Base-by-base conservation (phyloP, 2,113 vertebrate species). In the Eira barbara region DNA sequence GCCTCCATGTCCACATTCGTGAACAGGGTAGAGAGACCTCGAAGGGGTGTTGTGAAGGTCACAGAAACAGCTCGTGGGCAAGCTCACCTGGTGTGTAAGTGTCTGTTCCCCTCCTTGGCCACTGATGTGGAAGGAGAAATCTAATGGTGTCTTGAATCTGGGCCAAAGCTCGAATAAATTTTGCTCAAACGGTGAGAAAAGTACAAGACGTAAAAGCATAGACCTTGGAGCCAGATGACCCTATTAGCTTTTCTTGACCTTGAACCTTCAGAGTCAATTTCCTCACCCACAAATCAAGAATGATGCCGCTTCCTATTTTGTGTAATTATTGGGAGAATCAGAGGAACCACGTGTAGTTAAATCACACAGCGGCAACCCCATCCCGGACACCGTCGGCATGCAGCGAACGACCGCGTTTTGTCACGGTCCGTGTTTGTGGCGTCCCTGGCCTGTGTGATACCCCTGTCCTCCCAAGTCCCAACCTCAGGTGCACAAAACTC, bases 291-390 rank as follows among this genome's bases (percentile, higher is more conserved):
- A 59, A 59, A 31, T 11, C 0, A 29, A 42, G 27, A n/a, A 31
- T 55, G 71, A 91, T 39, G 36, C 23, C 67, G 78, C 78, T 15
- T 15, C 6, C n/a, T 47, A 9, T 20, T 74, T 29, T 91, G 23
- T 20, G 1, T 65, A 34, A 17, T 29, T 45, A 13, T 1, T 11
- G 47, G 82, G 29, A 29, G 20, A 45, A 17, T 52, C 74, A 42
- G 39, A 42, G 39, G 39, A 42, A 42, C 39, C 39, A 42, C 39
- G 39, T 21, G 4, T 31, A 23, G 5, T 65, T 20, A 36, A 18
- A 10, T 7, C 55, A 2, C 21, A 2, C 0, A 0, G 13, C 1
- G 0, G 20, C 8, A 25, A 7, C 11, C 23, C 1, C 34, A 18
- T 3, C 1, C 25, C n/a, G 20, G 3, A 4, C 15, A 20, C 7